Evolutionary conservation across 23 tunicate species (phyloP), one percentile per base, ranked within the genome.

Genomic region (Oikopleura albicans): DNA sequence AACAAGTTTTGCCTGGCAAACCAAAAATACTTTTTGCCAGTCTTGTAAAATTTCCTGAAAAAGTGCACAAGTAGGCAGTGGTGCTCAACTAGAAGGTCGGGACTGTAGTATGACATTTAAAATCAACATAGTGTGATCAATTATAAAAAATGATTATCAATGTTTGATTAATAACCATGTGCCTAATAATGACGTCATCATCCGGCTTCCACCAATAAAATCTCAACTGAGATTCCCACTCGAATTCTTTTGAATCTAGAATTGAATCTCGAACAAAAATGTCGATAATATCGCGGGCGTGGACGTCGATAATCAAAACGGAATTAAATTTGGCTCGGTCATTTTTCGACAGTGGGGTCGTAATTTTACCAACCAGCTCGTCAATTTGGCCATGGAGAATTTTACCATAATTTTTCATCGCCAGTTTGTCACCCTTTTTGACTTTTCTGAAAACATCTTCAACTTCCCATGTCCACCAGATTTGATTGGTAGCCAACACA

Each of bases 401-500:
- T 1, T 41, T 84, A 39, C 92, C 96, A 83, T 90, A 94, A 39
- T 90, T 87, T 84, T 90, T 90, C 96, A 94, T 94, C 16, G 97
- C 99, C 1, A 84, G 86, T 40, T 90, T 90, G 85, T 88, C 90
- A 8, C 98, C 98, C 83, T 83, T 87, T 39, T 94, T 87, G 29
- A 93, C 98, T 87, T 89, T 88, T 1, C 86, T 39, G 84, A 94
- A 90, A 0, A 90, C 96, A 76, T 94, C 99, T 83, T 94, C 99
- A 0, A 94, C 99, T 83, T 94, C 99, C 96, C 96, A 90, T 4
- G 99, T 90, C 99, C 99, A 94, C 96, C 96, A 94, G 38, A 94
- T 92, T 83, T 94, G 99, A 84, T 90, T 90, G n/a, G 91, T 87
- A 39, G 96, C 96, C 41, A 94, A 84, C 40, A 94, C 99, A 75